phyloP scores from a whole-genome alignment of 2,797 vertebrate genomes.

The Synaphobranchus kaupii region DNA sequence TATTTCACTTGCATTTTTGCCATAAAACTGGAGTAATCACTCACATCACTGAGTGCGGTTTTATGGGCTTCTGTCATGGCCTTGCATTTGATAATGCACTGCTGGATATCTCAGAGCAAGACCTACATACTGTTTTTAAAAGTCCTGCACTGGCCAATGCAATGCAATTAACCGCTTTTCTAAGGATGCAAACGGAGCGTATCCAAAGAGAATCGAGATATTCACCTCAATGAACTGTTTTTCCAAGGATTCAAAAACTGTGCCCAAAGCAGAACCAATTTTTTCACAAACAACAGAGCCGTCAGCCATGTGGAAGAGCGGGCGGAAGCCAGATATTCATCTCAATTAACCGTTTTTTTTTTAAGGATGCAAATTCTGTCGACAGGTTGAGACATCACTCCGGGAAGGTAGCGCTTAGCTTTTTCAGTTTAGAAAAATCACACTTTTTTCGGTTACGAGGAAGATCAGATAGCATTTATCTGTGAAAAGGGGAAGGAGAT shows the following conservation, averaged over 20 bases:
- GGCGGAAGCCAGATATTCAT: constrained; percentile 11
- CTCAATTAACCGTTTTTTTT: constrained; percentile 2
- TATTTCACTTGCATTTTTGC: constrained; percentile 12
- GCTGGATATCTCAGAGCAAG: neutral
- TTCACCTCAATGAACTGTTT: neutral
- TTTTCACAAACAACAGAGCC: constrained; percentile 8
- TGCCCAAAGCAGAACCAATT: neutral
- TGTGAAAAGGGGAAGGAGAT: neutral
- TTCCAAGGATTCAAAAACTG: neutral
- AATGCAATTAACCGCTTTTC: neutral
- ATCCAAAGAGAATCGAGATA: neutral
- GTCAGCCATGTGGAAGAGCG: neutral
- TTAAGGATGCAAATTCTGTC: neutral
- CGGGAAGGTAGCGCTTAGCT: neutral
- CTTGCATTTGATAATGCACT: neutral
- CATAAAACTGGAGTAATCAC: constrained; percentile 31
- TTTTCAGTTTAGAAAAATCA: neutral
- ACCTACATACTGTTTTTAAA: neutral
- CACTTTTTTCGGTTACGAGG: neutral
- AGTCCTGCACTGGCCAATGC: neutral
- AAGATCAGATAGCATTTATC: neutral
- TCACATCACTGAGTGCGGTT: neutral
- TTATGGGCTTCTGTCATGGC: neutral
- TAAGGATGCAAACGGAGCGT: neutral
- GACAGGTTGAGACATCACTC: neutral